These are phyloP conservation scores for Pelobates fuscus DNA, from an alignment of 2,113 vertebrate genomes.

Conservation along the genomic window DNA sequence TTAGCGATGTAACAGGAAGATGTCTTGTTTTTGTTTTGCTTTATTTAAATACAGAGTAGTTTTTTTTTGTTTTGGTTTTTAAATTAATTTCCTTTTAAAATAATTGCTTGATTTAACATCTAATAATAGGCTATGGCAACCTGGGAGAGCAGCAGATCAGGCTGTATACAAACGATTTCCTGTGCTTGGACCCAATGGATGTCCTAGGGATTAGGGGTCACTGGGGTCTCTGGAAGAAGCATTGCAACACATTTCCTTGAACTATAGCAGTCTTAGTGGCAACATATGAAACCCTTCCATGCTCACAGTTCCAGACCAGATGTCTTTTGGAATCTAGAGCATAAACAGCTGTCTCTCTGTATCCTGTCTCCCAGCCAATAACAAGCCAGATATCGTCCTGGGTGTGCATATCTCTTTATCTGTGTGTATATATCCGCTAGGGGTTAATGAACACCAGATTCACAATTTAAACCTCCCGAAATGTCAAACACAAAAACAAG, in stretches of 20 bases:
- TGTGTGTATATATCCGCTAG: constrained; percentile 32
- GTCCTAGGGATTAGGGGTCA: constrained; percentile 33
- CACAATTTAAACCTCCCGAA: constrained; percentile 5
- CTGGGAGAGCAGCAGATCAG: no score
- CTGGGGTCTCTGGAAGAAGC: constrained; percentile 11
- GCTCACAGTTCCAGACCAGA: constrained; percentile 27
- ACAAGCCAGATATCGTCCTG: background rate
- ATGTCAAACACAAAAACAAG: background rate
- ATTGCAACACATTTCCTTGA: constrained; percentile 39
- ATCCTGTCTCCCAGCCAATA: constrained; percentile 47
- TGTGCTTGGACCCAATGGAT: constrained; percentile 1
- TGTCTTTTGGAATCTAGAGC: constrained; percentile 47
- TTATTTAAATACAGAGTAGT: no score
- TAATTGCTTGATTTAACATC: no score
- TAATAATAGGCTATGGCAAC: no score
- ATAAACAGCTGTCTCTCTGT: constrained; percentile 38
- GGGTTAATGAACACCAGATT: constrained; percentile 45
- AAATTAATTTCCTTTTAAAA: no score
- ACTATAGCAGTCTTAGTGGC: constrained; percentile 5
- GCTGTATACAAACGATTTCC: constrained; percentile 23
- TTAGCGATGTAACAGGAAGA: no score
- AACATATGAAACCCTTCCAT: constrained; percentile 36
- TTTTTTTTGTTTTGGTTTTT: no score
- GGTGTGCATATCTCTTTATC: constrained; percentile 21
- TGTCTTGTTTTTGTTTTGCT: no score